A percentile compares a stretch with the other conserved stretches of the same genome.
phyloP scores from a whole-genome alignment of 2,888 invertebrate species.

The Mantis religiosa region DNA sequence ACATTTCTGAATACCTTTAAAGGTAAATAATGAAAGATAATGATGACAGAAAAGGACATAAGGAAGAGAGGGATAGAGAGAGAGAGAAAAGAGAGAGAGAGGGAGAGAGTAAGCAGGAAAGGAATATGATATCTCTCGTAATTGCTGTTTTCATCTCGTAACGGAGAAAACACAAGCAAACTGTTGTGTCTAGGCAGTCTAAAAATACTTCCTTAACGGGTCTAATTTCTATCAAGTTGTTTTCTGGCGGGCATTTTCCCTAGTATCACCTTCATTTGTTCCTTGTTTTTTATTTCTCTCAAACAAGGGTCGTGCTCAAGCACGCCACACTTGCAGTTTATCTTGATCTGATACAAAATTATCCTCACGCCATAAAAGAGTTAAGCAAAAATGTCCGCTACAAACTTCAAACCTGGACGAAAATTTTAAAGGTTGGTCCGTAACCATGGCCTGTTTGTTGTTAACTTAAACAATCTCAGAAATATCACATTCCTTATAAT shows the following conservation, averaged over 20 bases:
- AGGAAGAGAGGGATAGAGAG: too few species aligned
- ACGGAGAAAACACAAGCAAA: too few species aligned
- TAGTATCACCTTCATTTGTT: neutral
- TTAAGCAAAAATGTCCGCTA: neutral
- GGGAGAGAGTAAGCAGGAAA: too few species aligned
- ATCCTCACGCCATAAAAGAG: neutral
- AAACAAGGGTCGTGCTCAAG: neutral
- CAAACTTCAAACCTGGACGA: neutral
- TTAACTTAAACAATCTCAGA: neutral
- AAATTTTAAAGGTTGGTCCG: neutral
- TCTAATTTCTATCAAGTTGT: neutral
- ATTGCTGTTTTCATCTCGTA: too few species aligned
- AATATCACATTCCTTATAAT: neutral
- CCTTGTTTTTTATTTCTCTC: neutral
- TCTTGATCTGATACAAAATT: neutral
- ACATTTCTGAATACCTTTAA: too few species aligned
- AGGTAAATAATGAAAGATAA: too few species aligned
- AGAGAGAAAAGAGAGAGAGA: too few species aligned
- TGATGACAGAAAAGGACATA: too few species aligned
- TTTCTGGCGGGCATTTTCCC: neutral
- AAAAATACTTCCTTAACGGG: neutral
- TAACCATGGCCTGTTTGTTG: neutral
- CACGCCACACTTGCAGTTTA: neutral
- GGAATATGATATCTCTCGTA: too few species aligned
- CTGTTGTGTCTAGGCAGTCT: neutral